These are phyloP conservation scores for Sphinx pinastri DNA, from an alignment of 2,888 invertebrate genomes.

Conservation along the genomic window DNA sequence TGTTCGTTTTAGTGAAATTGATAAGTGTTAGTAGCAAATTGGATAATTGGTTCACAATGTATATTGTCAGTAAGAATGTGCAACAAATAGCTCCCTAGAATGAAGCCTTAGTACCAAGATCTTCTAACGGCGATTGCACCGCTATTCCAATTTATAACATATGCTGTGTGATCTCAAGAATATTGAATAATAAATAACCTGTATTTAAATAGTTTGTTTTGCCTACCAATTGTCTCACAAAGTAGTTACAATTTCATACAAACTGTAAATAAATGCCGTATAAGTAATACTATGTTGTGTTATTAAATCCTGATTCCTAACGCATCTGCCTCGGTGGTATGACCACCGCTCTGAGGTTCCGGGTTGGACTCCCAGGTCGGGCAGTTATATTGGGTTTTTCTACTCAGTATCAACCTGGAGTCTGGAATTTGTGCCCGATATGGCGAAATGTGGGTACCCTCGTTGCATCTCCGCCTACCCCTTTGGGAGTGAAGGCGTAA, in stretches of 20 bases:
- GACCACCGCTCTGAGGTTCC: too few species aligned
- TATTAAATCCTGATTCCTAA: background rate
- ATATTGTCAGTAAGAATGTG: background rate
- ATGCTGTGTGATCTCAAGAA: constrained; percentile 12
- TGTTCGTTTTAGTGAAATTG: background rate
- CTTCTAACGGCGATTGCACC: background rate
- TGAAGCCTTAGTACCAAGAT: background rate
- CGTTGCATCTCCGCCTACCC: too few species aligned
- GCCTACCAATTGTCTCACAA: constrained; percentile 13
- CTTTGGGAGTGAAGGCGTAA: too few species aligned
- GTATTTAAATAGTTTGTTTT: constrained; percentile 1
- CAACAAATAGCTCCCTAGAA: background rate
- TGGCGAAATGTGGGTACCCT: too few species aligned
- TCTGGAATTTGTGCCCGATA: too few species aligned
- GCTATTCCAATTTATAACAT: background rate
- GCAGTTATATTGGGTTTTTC: too few species aligned
- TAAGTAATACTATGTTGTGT: constrained; percentile 6
- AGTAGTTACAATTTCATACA: constrained; percentile 20
- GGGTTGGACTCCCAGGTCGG: too few species aligned
- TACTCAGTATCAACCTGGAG: too few species aligned
- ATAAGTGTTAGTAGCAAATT: background rate
- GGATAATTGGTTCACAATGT: background rate
- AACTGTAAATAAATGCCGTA: constrained; percentile 24
- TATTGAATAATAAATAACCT: background rate
- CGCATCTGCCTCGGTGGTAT: background rate